These are phyloP conservation scores for Galerucella nymphaeae DNA, from an alignment of 2,888 invertebrate genomes.

Conservation along the genomic window DNA sequence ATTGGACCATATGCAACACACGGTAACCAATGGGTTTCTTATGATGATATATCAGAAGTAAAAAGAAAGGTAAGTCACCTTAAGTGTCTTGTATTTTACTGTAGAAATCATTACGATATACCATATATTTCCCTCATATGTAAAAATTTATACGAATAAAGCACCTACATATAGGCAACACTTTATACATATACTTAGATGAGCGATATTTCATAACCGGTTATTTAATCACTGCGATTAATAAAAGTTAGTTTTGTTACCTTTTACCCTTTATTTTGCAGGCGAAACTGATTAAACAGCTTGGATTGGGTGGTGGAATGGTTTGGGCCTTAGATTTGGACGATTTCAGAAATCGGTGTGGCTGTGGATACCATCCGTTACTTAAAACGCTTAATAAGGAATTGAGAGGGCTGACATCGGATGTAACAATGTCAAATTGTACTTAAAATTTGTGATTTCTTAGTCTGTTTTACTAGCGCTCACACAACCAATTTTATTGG, in stretches of 20 bases:
- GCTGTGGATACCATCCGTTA: slow-evolving; percentile 76
- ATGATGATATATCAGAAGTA: slow-evolving; percentile 76
- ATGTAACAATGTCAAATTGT: slow-evolving; percentile 52
- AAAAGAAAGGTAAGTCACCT: slow-evolving; percentile 66
- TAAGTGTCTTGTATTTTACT: too few species aligned
- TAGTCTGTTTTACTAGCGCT: slow-evolving; percentile 1
- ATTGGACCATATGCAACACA: slow-evolving; percentile 80
- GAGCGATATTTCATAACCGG: too few species aligned
- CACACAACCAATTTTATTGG: not conserved
- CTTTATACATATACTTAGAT: too few species aligned
- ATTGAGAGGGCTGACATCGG: slow-evolving; percentile 63
- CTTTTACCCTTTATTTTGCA: slow-evolving; percentile 54
- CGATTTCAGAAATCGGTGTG: slow-evolving; percentile 77
- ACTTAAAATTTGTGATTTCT: slow-evolving; percentile 43
- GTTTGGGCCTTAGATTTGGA: slow-evolving; percentile 84
- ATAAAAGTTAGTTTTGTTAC: too few species aligned
- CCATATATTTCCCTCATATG: too few species aligned
- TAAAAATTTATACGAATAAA: too few species aligned
- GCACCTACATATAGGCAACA: too few species aligned
- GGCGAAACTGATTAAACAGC: slow-evolving; percentile 69
- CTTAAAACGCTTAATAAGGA: slow-evolving; percentile 73
- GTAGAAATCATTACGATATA: too few species aligned
- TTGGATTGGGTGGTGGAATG: slow-evolving; percentile 78
- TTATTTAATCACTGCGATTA: too few species aligned
- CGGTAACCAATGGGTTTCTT: slow-evolving; percentile 83